Conservation (phyloP, 2,113 vertebrate species). For the Leucopsar rothschildi region DNA sequence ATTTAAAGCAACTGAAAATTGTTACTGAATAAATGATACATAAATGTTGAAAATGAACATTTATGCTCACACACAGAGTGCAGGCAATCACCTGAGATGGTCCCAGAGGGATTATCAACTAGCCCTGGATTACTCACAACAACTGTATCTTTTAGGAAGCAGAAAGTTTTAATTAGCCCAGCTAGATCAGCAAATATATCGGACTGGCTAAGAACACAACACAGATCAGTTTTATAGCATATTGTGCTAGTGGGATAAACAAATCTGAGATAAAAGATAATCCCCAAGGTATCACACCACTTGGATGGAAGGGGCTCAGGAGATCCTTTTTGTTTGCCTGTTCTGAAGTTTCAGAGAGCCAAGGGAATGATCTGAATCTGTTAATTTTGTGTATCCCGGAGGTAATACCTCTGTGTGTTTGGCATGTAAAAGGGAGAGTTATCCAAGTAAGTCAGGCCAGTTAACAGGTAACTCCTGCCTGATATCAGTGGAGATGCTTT, state of each 20-base stretch:
- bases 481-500: background rate
- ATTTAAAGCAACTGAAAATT: background rate
- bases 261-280: background rate
- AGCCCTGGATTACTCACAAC: background rate
- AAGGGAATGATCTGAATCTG: background rate
- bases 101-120: background rate
- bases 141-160: background rate
- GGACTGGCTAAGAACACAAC: background rate
- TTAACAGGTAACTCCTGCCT: background rate
- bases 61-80: background rate
- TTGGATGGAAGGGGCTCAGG: background rate
- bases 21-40: background rate
- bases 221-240: background rate
- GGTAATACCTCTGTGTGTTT: background rate
- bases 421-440: background rate
- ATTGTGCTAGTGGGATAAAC: constrained; percentile 36
- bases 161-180: constrained; percentile 45
- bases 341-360: background rate
- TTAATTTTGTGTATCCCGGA: background rate
- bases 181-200: background rate
- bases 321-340: background rate
- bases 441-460: background rate
- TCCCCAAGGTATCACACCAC: background rate
- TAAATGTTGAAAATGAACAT: background rate
- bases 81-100: background rate